phyloP scores from a whole-genome alignment of 2,113 vertebrate genomes.

The Bujurquina vittata region DNA sequence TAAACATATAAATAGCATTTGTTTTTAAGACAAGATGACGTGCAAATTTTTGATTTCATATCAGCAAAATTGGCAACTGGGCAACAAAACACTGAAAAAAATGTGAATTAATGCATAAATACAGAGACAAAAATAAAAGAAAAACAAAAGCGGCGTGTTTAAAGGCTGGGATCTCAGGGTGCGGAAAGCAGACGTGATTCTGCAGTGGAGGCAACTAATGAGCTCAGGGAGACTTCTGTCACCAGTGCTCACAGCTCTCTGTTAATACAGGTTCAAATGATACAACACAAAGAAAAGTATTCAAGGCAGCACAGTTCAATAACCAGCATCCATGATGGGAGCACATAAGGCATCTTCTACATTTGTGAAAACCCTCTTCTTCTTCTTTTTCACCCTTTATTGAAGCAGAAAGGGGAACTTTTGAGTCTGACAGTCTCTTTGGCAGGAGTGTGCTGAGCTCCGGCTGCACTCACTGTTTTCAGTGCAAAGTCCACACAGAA shows the following conservation, averaged over 20 bases:
- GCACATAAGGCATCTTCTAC: background rate
- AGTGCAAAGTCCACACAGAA: background rate
- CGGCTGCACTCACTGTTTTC: background rate
- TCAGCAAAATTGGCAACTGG: background rate
- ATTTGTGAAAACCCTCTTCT: too few relatives aligned
- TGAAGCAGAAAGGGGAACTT: background rate
- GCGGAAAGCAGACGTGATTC: background rate
- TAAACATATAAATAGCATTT: background rate
- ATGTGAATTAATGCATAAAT: background rate
- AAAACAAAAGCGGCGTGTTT: too few relatives aligned
- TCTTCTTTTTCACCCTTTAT: background rate
- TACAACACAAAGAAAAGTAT: background rate
- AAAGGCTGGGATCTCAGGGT: background rate
- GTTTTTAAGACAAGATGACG: accelerated
- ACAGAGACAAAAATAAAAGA: too few relatives aligned
- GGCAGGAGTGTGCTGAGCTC: background rate
- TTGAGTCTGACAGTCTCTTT: background rate
- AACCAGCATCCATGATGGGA: background rate
- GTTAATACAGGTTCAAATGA: background rate
- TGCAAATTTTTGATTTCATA: background rate
- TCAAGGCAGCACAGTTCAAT: background rate
- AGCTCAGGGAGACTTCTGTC: too few relatives aligned
- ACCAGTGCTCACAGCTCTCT: background rate
- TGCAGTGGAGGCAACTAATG: background rate
- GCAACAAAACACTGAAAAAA: background rate